Conservation (phyloP, 2,113 vertebrate species). For the Meleagris gallopavo region DNA sequence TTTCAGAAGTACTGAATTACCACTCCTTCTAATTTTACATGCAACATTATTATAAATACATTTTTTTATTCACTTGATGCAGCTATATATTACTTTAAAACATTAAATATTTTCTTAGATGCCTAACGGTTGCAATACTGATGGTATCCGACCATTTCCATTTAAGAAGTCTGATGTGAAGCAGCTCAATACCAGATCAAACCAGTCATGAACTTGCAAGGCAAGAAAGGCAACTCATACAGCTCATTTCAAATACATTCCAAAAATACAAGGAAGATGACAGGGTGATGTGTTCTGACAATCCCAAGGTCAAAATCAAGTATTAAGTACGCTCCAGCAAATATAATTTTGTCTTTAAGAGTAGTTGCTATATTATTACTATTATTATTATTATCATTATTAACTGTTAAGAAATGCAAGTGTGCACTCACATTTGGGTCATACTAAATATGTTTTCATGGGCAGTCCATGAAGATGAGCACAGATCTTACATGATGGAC, state of each 20-base stretch:
- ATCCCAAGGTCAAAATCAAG: neutral
- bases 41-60: neutral
- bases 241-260: neutral
- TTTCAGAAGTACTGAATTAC: neutral
- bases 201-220: neutral
- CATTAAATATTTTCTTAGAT: neutral
- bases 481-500: neutral
- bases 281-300: neutral
- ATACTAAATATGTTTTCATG: neutral
- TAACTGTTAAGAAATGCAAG: neutral
- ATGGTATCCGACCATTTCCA: neutral
- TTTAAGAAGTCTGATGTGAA: neutral
- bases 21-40: neutral
- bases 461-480: neutral
- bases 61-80: fast-evolving
- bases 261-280: neutral
- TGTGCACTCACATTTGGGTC: neutral
- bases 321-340: neutral
- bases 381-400: neutral
- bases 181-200: neutral
- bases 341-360: neutral
- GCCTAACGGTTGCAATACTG: neutral
- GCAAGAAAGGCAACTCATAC: neutral
- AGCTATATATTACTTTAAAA: neutral
- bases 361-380: neutral